phyloP scores from a whole-genome alignment of 1,140 invertebrate species.

The Pseudachorutes palmiensis region DNA sequence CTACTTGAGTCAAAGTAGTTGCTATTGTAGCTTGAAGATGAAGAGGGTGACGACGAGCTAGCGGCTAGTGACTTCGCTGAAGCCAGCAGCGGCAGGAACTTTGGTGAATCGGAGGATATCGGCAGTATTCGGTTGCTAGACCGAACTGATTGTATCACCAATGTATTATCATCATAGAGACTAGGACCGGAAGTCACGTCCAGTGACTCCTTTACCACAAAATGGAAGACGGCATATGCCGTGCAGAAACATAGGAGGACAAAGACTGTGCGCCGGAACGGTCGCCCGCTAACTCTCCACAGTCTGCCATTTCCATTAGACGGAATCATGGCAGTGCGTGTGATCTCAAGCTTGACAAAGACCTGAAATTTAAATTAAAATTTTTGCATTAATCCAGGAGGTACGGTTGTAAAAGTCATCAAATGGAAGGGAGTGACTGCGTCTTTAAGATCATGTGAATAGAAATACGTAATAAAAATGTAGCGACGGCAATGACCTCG shows the following conservation, averaged over 20 bases:
- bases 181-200: slow-evolving; percentile 4
- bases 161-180: slow-evolving; percentile 14
- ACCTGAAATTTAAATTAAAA: background rate
- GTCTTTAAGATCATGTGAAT: too few relatives aligned
- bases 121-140: too few relatives aligned
- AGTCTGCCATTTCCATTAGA: slow-evolving; percentile 15
- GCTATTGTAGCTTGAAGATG: slow-evolving; percentile 9
- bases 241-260: slow-evolving; percentile 34
- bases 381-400: background rate
- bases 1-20: background rate
- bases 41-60: background rate
- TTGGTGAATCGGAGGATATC: too few relatives aligned
- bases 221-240: slow-evolving; percentile 37
- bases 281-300: slow-evolving; percentile 20
- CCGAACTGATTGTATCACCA: too few relatives aligned
- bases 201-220: slow-evolving; percentile 21
- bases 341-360: background rate
- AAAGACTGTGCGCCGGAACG: slow-evolving; percentile 28
- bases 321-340: background rate
- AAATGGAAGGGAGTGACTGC: too few relatives aligned
- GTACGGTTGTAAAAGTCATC: background rate
- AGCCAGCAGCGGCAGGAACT: too few relatives aligned
- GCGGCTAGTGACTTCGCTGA: background rate
- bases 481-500: background rate
- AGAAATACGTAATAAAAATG: too few relatives aligned